Evolutionary conservation across 1,140 invertebrate genomes (phyloP), one percentile per base, ranked within the genome.

Genomic region (Drosophila eugracilis): DNA sequence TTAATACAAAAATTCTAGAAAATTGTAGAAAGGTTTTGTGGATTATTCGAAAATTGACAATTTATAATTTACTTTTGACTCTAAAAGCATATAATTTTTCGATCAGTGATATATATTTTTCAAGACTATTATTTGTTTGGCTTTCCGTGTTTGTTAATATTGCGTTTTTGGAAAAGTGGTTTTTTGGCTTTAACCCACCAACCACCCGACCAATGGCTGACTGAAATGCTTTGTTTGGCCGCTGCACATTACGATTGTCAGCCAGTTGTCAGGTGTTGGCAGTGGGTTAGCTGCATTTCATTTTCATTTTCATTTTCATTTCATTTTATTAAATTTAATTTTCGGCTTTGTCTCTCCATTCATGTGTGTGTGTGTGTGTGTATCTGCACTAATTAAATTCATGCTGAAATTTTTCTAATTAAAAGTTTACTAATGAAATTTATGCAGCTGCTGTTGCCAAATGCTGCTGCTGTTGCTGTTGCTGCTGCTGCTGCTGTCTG

Each of bases 401-500:
- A 74, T 79, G 63, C 62, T 67, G 42, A 79, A 79, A 79, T 79
- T 79, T 79, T 79, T 79, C 76, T 78, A 78, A 79, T 79, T 79
- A 79, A 79, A 79, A 79, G 75, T 79, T 79, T 79, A 79, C 76
- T 79, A 79, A 79, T 79, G 76, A 78, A 79, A 78, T 79, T 79
- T 78, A 79, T 79, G 75, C 76, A 79, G 76, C 76, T 74, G 67
- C 75, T 73, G 75, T 14, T 26, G 62, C 21, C 22, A 45, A 45
- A n/a, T n/a, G n/a, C n/a, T n/a, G n/a, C n/a, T n/a, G n/a, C n/a
- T 79, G 75, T 70, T 74, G 76, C 76, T 74, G 67, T 69, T 73
- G 75, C 12, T 26, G 62, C 21, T n/a, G 26, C 22, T 54, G 49
- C 24, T 36, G 55, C 24, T 24, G 60, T 34, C 42, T 45, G 42